Evolutionary conservation across 2,113 vertebrate species (phyloP), one percentile per base, ranked within the genome.

Genomic region (Hippoglossus stenolepis): DNA sequence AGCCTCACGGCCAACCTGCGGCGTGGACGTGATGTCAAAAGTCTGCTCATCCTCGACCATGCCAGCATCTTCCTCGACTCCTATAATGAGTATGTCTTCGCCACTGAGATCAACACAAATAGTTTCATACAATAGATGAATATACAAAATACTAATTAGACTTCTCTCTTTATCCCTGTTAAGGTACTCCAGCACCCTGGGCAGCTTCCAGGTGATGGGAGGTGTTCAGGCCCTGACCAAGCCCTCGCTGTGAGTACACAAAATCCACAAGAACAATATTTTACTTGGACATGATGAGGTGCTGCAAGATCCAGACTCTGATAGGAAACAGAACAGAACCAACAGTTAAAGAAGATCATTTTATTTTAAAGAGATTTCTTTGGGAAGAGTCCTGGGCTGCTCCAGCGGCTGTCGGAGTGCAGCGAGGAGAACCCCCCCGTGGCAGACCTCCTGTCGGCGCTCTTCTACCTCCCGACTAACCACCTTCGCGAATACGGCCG

Each of bases 121-220:
- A 10, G 15, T 9, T 20, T 1, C 0, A 40, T 24, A 53, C 10
- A 12, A 49, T 6, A 24, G 18, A 35, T 58, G 8, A 5, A 47
- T 65, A 17, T 1, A 15, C 23, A 18, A 12, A 28, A 18, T 23
- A 14, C 6, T n/a, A 15, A 15, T 23, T 3, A 31, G 13, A 28
- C 47, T 23, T 17, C 24, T 63, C 17, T 40, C 15, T 45, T 69
- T 84, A 75, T 91, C 45, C 47, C n/a, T 87, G 58, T 89, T 13
- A 79, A 99, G 98, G 89, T 99, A 97, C 90, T 96, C 95, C 74
- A 91, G 51, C 58, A 92, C 94, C 54, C 40, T 98, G 79, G 95
- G 96, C 26, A 95, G 98, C 91, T 96, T 98, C 83, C 91, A 97
- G 0, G 98, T 98, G 68, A 98, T 98, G 96, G 97, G 97, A 83